Base-by-base conservation (phyloP, 2,797 vertebrate genomes). In the Chlorospingus flavigularis region DNA sequence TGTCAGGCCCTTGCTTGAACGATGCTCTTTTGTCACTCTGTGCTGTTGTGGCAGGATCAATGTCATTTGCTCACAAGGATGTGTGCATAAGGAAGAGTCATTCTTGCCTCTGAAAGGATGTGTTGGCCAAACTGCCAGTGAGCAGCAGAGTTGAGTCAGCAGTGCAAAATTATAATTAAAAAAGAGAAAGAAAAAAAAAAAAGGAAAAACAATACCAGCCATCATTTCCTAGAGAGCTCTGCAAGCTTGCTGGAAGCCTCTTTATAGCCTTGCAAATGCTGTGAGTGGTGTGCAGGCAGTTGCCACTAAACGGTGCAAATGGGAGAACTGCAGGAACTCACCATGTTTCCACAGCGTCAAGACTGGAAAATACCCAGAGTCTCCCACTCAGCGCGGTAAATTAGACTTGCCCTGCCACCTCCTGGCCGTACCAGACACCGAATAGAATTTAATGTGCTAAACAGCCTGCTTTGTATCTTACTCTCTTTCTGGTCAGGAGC, bases 401-500 rank as follows among this genome's bases (percentile, higher is more conserved):
- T 18, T 23, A 61, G 77, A 62, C 89, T 82, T 54, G 55, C 76
- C 94, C 93, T 97, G 97, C 97, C 97, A 97, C 86, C 96, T 97
- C 79, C 96, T 96, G 98, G 97, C 43, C 67, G 7, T 24, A 37
- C 10, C 42, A 70, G 31, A 53, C 35, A 73, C 30, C 0, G 1
- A 82, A 14, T 3, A 70, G 54, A 48, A 74, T 47, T 67, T 35
- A 33, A 45, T 28, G 57, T 1, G 26, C 50, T 50, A 2, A 92
- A 42, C 31, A 17, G 30, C 12, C 19, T 9, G 2, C 37, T 83
- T 47, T 0, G 0, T 10, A 15, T 40, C 50, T 88, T 70, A 19
- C 3, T 37, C 7, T 8, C 39, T 33, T 47, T 58, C 4, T 2
- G 31, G 42, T 66, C 81, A 43, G 21, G 35, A 17, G 13, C 17